These are phyloP conservation scores for Ectemnius lituratus DNA, from an alignment of 2,888 invertebrate species.

Conservation along the genomic window DNA sequence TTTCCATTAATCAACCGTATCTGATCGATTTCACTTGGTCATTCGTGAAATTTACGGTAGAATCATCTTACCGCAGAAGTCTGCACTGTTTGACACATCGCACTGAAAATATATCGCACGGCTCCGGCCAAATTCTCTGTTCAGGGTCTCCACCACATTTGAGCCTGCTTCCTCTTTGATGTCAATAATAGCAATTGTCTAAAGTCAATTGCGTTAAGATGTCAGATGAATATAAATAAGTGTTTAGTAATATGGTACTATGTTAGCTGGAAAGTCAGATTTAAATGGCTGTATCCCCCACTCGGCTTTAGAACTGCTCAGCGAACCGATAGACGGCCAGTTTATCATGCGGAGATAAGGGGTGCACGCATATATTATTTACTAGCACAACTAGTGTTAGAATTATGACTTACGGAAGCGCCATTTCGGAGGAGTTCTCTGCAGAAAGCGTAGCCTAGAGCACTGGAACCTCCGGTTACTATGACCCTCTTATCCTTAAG, in stretches of 20 bases:
- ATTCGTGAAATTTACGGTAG: not conserved
- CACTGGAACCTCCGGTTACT: conserved; percentile 70
- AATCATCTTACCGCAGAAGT: conserved; percentile 67
- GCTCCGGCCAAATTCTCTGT: conserved; percentile 69
- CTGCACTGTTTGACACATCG: conserved; percentile 68
- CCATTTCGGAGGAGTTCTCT: conserved; percentile 72
- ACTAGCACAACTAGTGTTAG: not conserved
- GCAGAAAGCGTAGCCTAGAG: conserved; percentile 66
- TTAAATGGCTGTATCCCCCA: too few species aligned
- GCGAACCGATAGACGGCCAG: not conserved
- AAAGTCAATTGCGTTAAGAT: conserved; percentile 13
- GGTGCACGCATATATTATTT: conserved; percentile 1
- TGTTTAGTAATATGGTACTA: too few species aligned
- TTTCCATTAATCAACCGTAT: not conserved
- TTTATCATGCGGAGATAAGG: not conserved
- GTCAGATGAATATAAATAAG: too few species aligned
- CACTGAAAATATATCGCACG: conserved; percentile 67
- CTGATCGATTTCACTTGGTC: not conserved
- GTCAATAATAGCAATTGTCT: conserved; percentile 69
- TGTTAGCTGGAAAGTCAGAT: too few species aligned
- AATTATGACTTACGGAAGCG: conserved; percentile 64
- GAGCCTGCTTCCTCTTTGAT: conserved; percentile 58
- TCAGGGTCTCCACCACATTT: conserved; percentile 61
- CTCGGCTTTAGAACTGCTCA: too few species aligned
- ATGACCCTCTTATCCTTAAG: conserved; percentile 73